These are phyloP conservation scores for Fabriciana adippe DNA, from an alignment of 2,888 invertebrate genomes.

Conservation along the genomic window DNA sequence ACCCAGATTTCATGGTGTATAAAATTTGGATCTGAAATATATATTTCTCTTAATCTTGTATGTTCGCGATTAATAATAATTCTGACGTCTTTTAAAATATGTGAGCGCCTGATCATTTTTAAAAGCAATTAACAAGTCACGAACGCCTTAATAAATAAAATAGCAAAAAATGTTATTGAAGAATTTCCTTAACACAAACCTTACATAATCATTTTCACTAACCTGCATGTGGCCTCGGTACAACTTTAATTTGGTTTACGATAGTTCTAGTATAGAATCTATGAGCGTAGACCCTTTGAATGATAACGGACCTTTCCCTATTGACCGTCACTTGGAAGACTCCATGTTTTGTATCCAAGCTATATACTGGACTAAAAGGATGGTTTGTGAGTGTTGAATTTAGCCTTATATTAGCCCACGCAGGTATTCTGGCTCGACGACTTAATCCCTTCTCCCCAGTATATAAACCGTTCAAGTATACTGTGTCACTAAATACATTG, in stretches of 20 bases:
- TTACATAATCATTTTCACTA: slow-evolving; percentile 21
- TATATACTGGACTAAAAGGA: slow-evolving; percentile 68
- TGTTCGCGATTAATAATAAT: background rate
- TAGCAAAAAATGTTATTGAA: slow-evolving; percentile 18
- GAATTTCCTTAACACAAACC: background rate
- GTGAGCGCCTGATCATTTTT: background rate
- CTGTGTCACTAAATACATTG: slow-evolving; percentile 81
- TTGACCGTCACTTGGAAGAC: slow-evolving; percentile 75
- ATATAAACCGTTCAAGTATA: slow-evolving; percentile 84
- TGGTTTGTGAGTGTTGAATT: slow-evolving; percentile 70
- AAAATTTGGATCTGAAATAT: slow-evolving; percentile 68
- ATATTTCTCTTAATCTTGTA: background rate
- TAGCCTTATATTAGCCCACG: slow-evolving; percentile 80
- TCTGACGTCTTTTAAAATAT: background rate
- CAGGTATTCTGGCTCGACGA: slow-evolving; percentile 83
- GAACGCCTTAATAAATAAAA: slow-evolving; percentile 25
- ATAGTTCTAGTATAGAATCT: slow-evolving; percentile 75
- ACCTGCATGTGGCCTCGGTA: slow-evolving; percentile 69
- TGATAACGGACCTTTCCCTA: slow-evolving; percentile 72
- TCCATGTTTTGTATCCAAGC: slow-evolving; percentile 71
- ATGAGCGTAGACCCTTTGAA: slow-evolving; percentile 76
- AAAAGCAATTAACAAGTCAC: background rate
- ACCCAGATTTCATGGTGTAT: slow-evolving; percentile 74
- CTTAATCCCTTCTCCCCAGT: slow-evolving; percentile 81
- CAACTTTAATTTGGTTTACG: slow-evolving; percentile 75